A percentile compares a stretch with the other conserved stretches of the same genome.
These are phyloP conservation scores for Drosophila kikkawai DNA, from an alignment of 1,140 invertebrate genomes.

Conservation along the genomic window DNA sequence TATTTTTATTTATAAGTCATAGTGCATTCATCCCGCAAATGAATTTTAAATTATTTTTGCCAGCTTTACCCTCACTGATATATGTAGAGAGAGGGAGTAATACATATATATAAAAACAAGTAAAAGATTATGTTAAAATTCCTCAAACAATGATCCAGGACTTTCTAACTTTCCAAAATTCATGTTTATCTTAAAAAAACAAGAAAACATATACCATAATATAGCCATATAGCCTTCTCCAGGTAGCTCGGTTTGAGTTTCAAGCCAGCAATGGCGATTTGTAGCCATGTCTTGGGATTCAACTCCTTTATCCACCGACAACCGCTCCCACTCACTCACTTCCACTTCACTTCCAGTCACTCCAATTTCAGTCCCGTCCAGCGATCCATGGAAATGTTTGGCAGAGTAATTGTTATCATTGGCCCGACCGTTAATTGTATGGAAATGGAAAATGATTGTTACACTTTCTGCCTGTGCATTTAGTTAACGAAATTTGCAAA, in stretches of 20 bases:
- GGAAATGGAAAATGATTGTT: conserved; percentile 66
- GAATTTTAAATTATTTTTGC: neutral
- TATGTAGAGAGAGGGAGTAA: neutral
- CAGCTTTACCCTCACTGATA: neutral
- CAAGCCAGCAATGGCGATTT: conserved; percentile 3
- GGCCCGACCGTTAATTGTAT: conserved; percentile 64
- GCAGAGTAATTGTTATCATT: conserved; percentile 34
- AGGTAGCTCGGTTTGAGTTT: neutral
- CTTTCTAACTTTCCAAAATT: conserved; percentile 5
- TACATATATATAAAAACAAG: neutral
- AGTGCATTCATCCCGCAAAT: neutral
- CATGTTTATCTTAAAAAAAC: neutral
- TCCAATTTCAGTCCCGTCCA: conserved; percentile 17
- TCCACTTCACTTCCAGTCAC: conserved; percentile 10
- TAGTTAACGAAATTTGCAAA: conserved; percentile 51
- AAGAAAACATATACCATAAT: neutral
- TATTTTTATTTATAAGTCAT: neutral
- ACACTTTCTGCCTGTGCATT: conserved; percentile 66
- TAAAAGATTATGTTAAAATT: neutral
- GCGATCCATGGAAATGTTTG: conserved; percentile 44
- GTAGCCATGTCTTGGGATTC: conserved; percentile 16
- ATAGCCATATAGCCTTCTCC: neutral
- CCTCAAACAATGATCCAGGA: neutral
- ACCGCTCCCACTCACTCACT: conserved; percentile 1
- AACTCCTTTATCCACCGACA: conserved; percentile 8